Evolutionary conservation across 2,888 invertebrate genomes (phyloP).

Genomic region (Drymonia ruficornis): DNA sequence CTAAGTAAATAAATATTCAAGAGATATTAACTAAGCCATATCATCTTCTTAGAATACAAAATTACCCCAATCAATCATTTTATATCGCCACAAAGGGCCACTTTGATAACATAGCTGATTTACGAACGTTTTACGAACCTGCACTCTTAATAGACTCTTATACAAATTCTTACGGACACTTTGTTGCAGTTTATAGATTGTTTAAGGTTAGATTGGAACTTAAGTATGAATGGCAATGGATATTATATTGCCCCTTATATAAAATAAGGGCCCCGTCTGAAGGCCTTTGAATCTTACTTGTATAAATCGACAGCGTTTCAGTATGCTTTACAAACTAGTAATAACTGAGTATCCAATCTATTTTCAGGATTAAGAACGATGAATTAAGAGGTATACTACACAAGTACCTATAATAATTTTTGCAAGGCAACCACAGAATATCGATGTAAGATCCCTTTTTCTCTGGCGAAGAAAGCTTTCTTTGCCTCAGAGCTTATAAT

Average conservation of each 20-base stretch:
- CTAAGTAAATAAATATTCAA: not conserved
- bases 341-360: too few relatives aligned
- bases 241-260: not conserved
- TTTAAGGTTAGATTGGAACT: not conserved
- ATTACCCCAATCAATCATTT: constrained; percentile 45
- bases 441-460: too few relatives aligned
- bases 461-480: too few relatives aligned
- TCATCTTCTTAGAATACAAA: not conserved
- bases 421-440: too few relatives aligned
- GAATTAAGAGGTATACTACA: too few relatives aligned
- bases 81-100: constrained; percentile 27
- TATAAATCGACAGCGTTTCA: too few relatives aligned
- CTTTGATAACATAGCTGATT: constrained; percentile 52
- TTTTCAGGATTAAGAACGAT: too few relatives aligned
- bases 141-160: constrained; percentile 33
- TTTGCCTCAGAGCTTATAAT: too few relatives aligned
- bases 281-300: not conserved
- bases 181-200: constrained; percentile 12
- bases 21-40: not conserved
- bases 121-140: constrained; percentile 42
- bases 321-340: too few relatives aligned
- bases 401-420: too few relatives aligned
- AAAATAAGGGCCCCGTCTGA: not conserved
- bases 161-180: constrained; percentile 14
- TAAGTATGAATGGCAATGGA: not conserved